Evolutionary conservation across 2,888 invertebrate genomes (phyloP).

Genomic region (Zygogramma bicolorata): DNA sequence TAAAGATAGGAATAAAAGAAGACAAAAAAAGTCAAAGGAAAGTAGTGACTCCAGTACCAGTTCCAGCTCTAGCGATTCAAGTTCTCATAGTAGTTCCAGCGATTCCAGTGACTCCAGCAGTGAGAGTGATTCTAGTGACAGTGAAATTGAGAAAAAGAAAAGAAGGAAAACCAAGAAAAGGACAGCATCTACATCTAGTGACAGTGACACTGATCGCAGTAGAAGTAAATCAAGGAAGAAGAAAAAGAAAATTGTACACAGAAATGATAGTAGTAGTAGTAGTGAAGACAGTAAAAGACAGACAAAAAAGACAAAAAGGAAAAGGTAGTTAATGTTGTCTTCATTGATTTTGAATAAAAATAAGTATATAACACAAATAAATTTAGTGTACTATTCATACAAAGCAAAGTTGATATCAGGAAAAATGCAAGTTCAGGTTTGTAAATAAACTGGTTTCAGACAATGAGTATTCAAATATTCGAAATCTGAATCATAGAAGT

Average conservation of each 20-base stretch:
- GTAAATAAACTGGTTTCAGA: no score
- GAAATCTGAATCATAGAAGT: no score
- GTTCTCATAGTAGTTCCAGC: constrained; percentile 24
- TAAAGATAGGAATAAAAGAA: constrained; percentile 7
- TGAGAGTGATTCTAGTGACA: constrained; percentile 46
- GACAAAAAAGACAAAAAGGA: no score
- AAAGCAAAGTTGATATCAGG: no score
- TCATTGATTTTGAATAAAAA: no score
- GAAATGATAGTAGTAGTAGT: no score
- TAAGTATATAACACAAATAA: no score
- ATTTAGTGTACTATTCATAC: no score
- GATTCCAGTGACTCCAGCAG: constrained; percentile 27
- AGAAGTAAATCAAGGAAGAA: not conserved
- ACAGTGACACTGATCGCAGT: not conserved
- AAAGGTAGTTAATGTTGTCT: no score
- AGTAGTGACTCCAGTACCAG: not conserved
- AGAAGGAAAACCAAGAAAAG: constrained; percentile 40
- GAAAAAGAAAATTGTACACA: constrained; percentile 12
- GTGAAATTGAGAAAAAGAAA: constrained; percentile 46
- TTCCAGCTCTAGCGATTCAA: constrained; percentile 26
- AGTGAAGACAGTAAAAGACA: no score
- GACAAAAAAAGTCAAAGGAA: not conserved
- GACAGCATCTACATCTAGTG: constrained; percentile 36
- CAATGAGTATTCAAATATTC: no score
- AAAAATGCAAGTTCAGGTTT: no score